Base-by-base conservation (phyloP, 1,140 invertebrate genomes). In the Zaprionus africanus region DNA sequence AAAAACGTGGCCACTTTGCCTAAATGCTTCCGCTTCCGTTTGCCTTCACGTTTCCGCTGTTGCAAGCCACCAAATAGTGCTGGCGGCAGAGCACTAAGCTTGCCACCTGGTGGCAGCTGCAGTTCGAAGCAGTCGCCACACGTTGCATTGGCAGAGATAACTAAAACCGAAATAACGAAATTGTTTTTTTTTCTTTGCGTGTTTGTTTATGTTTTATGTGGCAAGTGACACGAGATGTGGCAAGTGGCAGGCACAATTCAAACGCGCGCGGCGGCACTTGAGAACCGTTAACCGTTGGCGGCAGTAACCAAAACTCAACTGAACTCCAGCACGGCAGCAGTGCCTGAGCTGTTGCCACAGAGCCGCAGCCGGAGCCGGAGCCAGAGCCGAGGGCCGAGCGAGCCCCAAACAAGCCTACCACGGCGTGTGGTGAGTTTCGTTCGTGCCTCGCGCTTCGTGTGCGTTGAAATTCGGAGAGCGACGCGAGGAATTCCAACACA, bases 271-370 rank as follows among this genome's bases (percentile, higher is more conserved):
- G 82, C 74, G 69, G 51, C 65, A 41, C 65, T 43, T 56, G 17
- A 56, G n/a, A 66, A 64, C 31, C 63, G 76, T 69, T 66, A 80
- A 90, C 85, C 85, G 86, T 85, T 90, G 76, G 79, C 85, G 82
- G 76, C 82, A 82, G 78, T 85, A 82, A 85, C 81, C 85, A 90
- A 90, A 90, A 90, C 85, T 90, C 85, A 90, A 90, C 86, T 90
- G 86, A 90, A 82, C 34, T n/a, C 9, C 46, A 46, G 36, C 34
- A 36, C 34, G 34, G 13, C n/a, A n/a, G 17, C 0, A 43, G 41
- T 43, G 41, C 4, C n/a, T 22, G 9, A 24, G 19, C 12, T 1
- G 11, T 22, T 28, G 63, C 22, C 61, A 38, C 34, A 73, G 38
- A 31, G 4, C 53, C 46, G 34, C 13, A 49, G 66, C 49, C n/a